Base-by-base conservation (phyloP, 2,888 invertebrate species). In the Brachycybe producta region DNA sequence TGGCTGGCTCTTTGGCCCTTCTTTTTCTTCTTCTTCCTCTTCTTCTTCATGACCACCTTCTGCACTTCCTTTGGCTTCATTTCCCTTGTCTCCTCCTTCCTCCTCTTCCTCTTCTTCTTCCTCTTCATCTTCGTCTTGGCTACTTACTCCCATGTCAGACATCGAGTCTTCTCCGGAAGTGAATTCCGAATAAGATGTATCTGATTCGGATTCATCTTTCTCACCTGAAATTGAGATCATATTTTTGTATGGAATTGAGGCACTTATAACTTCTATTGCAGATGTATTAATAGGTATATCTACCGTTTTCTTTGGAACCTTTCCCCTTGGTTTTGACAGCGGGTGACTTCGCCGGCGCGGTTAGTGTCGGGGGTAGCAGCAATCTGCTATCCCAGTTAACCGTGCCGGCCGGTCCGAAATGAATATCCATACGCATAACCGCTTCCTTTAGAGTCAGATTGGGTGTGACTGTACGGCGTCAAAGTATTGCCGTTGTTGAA, bases 381-480 rank as follows among this genome's bases (percentile, higher is more conserved):
- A 28, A 8, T 28, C 49, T 26, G 49, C 49, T 49, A 49, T 49
- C 49, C 49, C 49, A 49, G 7, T 27, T 39, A 19, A 49, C 49
- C 30, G 49, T 19, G 15, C 39, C 41, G 41, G 30, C 38, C 27
- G 49, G 49, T 26, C 49, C 49, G 49, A 49, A 49, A 49, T 39
- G 49, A 49, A 49, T 49, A 49, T 41, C 49, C 49, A 49, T 49
- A 49, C 13, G 49, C 49, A 49, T 49, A 49, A 27, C 38, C 38
- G 40, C 41, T 38, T 27, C 40, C 24, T 32, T 41, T 49, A 19
- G 28, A 49, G 15, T 30, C 38, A 17, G 28, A 28, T 28, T 49
- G 39, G n/a, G 28, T 32, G 40, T 19, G n/a, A 11, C 21, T 21
- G 19, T 36, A 36, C 3, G 49, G 49, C 24, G 40, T 49, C 49